Evolutionary conservation across 2,888 invertebrate species (phyloP), one percentile per base, ranked within the genome.

Genomic region (Subacronicta megacephala): DNA sequence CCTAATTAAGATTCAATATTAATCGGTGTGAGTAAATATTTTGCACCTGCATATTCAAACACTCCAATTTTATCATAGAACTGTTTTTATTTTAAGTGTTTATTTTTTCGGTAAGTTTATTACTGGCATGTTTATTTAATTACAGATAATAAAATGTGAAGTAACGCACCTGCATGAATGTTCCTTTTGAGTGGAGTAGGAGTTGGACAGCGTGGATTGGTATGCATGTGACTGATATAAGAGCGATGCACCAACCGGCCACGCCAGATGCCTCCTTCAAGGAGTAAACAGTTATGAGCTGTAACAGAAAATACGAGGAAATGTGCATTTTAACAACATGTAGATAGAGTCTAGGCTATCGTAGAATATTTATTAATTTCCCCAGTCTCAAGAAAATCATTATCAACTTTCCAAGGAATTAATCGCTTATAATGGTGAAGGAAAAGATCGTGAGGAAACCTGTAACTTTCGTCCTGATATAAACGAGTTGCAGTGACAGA

Each of bases 201-300:
- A 96, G 92, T 80, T 96, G 96, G 4, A 93, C 78, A 0, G 86
- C 90, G 54, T 92, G 78, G 6, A 93, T 63, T 0, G 98, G 98
- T 74, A 98, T 97, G 78, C 96, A 96, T 0, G 96, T 83, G 65
- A 98, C 96, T 0, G 98, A 98, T 3, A 93, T 72, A 1, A 95
- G 83, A 43, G 97, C 97, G 1, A 96, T 95, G 37, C 89, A 79
- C 97, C 97, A 97, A 3, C 93, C 93, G 0, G 80, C 96, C 95
- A 46, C 94, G 20, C 68, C 84, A 93, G 93, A 38, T 92, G 96
- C 97, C 95, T 72, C 91, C 72, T 10, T 96, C 95, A 94, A 95
- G 94, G 72, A 81, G 77, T 82, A 95, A 75, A 59, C 87, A 85
- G 81, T 95, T 93, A 97, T 96, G 35, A 96, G 92, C 97, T 97